Base-by-base conservation (phyloP, 2,888 invertebrate species). In the Spicauda simplicius region DNA sequence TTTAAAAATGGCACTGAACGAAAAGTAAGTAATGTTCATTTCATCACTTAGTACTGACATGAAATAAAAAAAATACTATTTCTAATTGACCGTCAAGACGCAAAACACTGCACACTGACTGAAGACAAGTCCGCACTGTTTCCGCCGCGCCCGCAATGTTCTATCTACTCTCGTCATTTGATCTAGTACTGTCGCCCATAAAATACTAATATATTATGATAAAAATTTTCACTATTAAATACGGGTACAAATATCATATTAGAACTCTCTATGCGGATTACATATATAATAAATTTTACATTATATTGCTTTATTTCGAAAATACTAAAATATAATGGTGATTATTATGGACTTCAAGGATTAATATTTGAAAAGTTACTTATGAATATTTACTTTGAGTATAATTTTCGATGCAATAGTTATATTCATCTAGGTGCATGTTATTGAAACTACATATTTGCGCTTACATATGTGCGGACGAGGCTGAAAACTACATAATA, bases 1-100 rank as follows among this genome's bases (percentile, higher is more conserved):
- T 84, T 57, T 19, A 82, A 76, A 84, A 90, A 91, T 91, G 91
- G 91, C 91, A 91, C 91, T 87, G 88, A 89, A 90, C 78, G 85
- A 87, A 86, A 87, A 84, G 80, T 76, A 84, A 69, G 70, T 74
- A 85, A 82, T 77, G 77, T 81, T 80, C 78, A 82, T 79, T 81
- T 77, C 76, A 80, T 82, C 77, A 83, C 77, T 77, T 80, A 78
- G 81, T 78, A 80, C 71, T 73, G 75, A 77, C 74, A 73, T 73
- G 71, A 73, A 83, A 83, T 80, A 77, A 77, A 78, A 78, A 76
- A 74, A 77, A 84, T 16, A 54, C 65, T 66, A 66, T 66, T 66
- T 59, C 82, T 81, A 82, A 81, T 81, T 79, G 78, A 81, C 79
- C 77, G 80, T 80, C 75, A 82, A 84, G 86, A 88, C 88, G 86